A percentile compares a stretch with the other conserved stretches of the same genome.
phyloP scores from a whole-genome alignment of 2,888 invertebrate species.

The Archips xylosteana region DNA sequence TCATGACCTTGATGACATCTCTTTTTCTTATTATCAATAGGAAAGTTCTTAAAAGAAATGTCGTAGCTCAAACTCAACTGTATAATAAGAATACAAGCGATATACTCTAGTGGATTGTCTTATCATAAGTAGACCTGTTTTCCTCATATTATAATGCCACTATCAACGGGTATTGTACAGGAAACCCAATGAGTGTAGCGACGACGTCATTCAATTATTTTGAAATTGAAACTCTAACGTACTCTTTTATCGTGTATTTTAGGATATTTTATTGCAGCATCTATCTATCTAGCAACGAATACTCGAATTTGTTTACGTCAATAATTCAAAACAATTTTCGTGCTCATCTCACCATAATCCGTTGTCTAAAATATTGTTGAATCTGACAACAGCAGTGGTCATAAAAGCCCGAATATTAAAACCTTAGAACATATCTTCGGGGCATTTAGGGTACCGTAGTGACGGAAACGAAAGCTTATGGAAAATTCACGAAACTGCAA shows the following conservation, averaged over 20 bases:
- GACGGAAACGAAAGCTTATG: constrained; percentile 26
- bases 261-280: not conserved
- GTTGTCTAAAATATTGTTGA: constrained; percentile 19
- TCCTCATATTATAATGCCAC: constrained; percentile 18
- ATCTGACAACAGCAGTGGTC: constrained; percentile 1
- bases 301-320: constrained; percentile 12
- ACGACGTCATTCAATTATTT: constrained; percentile 25
- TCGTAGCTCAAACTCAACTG: constrained; percentile 59
- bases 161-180: constrained; percentile 29
- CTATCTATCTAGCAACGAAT: not conserved
- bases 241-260: not conserved
- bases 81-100: constrained; percentile 39
- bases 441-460: constrained; percentile 3
- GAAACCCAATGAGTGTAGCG: constrained; percentile 24
- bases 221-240: not conserved
- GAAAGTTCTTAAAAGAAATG: constrained; percentile 61
- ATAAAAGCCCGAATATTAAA: constrained; percentile 15
- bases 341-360: constrained; percentile 21
- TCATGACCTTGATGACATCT: no score
- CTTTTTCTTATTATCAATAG: constrained; percentile 53
- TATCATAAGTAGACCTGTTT: constrained; percentile 9
- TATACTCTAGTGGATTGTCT: not conserved
- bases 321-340: constrained; percentile 14
- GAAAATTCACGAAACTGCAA: constrained; percentile 39
- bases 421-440: constrained; percentile 3